A percentile compares a stretch with the other conserved stretches of the same genome.
Evolutionary conservation across 2,797 vertebrate species (phyloP).

Genomic region (Tenualosa ilisha): DNA sequence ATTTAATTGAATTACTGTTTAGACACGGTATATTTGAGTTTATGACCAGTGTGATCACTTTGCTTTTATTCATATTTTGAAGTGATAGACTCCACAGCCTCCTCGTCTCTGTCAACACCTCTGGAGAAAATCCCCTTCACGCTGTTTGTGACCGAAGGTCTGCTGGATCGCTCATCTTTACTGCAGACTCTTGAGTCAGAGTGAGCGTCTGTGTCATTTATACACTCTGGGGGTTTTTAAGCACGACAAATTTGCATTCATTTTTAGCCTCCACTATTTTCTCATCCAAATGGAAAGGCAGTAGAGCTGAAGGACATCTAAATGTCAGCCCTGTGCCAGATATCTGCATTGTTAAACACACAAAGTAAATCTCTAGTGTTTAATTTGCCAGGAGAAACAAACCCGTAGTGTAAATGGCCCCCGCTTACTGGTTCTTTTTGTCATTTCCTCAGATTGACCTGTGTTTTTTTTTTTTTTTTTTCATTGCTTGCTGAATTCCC

Average conservation of each 20-base stretch:
- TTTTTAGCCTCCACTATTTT: not conserved
- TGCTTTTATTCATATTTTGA: not conserved
- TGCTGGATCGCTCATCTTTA: constrained; percentile 78
- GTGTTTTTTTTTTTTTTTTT: not conserved
- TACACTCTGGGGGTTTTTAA: too few species aligned
- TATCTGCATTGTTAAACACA: not conserved
- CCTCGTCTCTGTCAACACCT: constrained; percentile 51
- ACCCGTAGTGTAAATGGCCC: not conserved
- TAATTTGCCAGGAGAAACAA: not conserved
- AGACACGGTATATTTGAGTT: too few species aligned
- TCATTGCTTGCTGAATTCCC: not conserved
- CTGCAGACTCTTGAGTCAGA: constrained; percentile 85
- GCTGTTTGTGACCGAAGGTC: constrained; percentile 84
- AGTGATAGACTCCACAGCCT: constrained; percentile 29
- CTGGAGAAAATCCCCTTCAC: constrained; percentile 82
- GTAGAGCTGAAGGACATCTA: not conserved
- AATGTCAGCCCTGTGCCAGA: not conserved
- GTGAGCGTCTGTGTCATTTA: constrained; percentile 67
- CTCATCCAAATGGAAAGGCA: not conserved
- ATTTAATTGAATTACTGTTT: too few species aligned
- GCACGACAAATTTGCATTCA: not conserved
- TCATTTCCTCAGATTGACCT: not conserved
- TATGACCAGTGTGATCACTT: not conserved
- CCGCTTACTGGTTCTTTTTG: not conserved
- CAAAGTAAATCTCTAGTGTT: not conserved